These are phyloP conservation scores for Allolobophora icterica DNA, from an alignment of 2,888 invertebrate genomes.

Conservation along the genomic window DNA sequence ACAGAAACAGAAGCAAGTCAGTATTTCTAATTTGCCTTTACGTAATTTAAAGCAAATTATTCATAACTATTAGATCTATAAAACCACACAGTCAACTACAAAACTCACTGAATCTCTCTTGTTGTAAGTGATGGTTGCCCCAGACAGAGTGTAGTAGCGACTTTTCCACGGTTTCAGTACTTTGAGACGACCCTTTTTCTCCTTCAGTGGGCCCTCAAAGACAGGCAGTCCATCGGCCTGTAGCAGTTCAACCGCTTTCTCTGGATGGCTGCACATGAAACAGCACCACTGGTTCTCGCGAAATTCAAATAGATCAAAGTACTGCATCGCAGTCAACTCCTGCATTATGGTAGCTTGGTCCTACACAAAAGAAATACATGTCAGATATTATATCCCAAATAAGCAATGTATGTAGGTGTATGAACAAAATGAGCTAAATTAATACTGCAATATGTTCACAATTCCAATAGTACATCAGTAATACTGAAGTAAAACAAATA, in stretches of 20 bases:
- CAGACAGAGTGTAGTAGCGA: constrained; percentile 89
- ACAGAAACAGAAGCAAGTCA: too few relatives aligned
- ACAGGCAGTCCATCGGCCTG: constrained; percentile 79
- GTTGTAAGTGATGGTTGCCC: constrained; percentile 83
- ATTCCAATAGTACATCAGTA: not conserved
- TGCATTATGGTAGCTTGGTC: constrained; percentile 81
- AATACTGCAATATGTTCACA: not conserved
- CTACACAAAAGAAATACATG: constrained; percentile 47
- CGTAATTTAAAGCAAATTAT: not conserved
- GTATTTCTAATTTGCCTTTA: not conserved
- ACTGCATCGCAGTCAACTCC: constrained; percentile 84
- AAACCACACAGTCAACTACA: not conserved
- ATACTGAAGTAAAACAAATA: too few relatives aligned
- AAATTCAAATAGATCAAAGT: constrained; percentile 91
- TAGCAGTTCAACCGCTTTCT: constrained; percentile 79
- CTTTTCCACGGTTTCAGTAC: constrained; percentile 90
- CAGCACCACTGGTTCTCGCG: constrained; percentile 81
- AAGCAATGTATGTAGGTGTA: not conserved
- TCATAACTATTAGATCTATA: not conserved
- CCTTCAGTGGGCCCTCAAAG: constrained; percentile 87
- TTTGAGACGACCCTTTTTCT: constrained; percentile 90
- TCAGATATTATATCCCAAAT: not conserved
- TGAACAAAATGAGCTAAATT: not conserved
- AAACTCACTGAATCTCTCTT: constrained; percentile 48
- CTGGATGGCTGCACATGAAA: constrained; percentile 90